These are phyloP conservation scores for Portunus trituberculatus DNA, from an alignment of 1,140 invertebrate species.

Conservation along the genomic window DNA sequence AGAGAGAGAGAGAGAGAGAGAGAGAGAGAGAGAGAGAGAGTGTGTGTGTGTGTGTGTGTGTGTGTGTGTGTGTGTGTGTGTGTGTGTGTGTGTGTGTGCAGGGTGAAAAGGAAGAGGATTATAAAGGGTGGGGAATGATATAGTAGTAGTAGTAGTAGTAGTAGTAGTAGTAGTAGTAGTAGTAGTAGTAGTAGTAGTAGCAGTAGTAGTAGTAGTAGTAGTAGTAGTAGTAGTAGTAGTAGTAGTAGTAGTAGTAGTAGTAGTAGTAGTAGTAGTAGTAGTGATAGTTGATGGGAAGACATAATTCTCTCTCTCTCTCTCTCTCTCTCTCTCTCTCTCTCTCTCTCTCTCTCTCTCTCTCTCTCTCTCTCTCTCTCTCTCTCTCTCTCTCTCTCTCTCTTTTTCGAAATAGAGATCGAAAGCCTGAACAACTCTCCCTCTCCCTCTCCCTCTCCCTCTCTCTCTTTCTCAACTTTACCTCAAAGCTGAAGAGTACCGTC, in stretches of 20 bases:
- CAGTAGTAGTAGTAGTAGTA: not conserved
- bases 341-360: too few species aligned
- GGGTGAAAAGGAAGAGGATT: too few species aligned
- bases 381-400: too few species aligned
- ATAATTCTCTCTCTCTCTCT: not conserved
- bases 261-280: not conserved
- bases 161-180: conserved; percentile 12
- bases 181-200: not conserved
- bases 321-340: too few species aligned
- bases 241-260: conserved; percentile 8
- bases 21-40: too few species aligned
- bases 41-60: too few species aligned
- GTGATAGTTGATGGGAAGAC: not conserved
- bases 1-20: too few species aligned
- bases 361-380: too few species aligned
- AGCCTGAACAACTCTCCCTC: not conserved
- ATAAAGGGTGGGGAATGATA: not conserved
- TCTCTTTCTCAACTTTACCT: not conserved
- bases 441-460: not conserved
- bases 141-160: not conserved
- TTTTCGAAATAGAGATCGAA: too few species aligned
- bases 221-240: conserved; percentile 16
- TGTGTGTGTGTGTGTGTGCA: too few species aligned
- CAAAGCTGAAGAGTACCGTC: not conserved
- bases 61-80: too few species aligned